phyloP scores from a whole-genome alignment of 2,888 invertebrate genomes.

The Thalpophila matura region DNA sequence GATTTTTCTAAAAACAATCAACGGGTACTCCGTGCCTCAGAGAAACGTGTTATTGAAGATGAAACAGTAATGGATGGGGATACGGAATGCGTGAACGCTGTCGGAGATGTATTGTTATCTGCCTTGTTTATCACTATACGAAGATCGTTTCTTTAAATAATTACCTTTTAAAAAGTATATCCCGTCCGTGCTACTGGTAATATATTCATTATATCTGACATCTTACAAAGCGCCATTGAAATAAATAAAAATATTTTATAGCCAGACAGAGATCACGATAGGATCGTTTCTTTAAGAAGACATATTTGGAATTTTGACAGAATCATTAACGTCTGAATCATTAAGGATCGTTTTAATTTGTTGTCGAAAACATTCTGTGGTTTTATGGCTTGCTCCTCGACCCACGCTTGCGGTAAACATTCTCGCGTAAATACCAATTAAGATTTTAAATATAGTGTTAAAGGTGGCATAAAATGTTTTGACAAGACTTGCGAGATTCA shows the following conservation, averaged over 20 bases:
- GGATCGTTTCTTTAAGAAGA: slow-evolving; percentile 75
- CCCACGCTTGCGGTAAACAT: slow-evolving; percentile 70
- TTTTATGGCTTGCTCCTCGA: slow-evolving; percentile 67
- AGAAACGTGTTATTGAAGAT: slow-evolving; percentile 89
- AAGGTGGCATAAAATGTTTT: slow-evolving; percentile 72
- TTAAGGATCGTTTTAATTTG: slow-evolving; percentile 77
- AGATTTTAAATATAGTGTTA: slow-evolving; percentile 74
- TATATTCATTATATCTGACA: slow-evolving; percentile 90
- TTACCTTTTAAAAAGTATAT: slow-evolving; percentile 88
- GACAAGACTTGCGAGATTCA: slow-evolving; percentile 65
- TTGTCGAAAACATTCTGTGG: slow-evolving; percentile 70
- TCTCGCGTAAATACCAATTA: slow-evolving; percentile 69
- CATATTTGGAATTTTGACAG: slow-evolving; percentile 75
- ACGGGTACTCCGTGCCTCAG: slow-evolving; percentile 74
- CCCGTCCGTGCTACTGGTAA: slow-evolving; percentile 86
- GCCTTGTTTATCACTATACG: slow-evolving; percentile 88
- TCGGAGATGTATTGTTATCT: slow-evolving; percentile 90
- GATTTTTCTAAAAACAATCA: slow-evolving; percentile 63
- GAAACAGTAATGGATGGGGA: slow-evolving; percentile 90
- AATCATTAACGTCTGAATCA: slow-evolving; percentile 75
- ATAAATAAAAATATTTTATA: slow-evolving; percentile 87
- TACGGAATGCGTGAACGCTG: slow-evolving; percentile 90
- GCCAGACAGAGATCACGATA: slow-evolving; percentile 74
- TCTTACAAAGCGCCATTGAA: slow-evolving; percentile 86
- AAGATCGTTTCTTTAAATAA: slow-evolving; percentile 89